Evolutionary conservation across 2,113 vertebrate genomes (phyloP).

Genomic region (Anser cygnoides): DNA sequence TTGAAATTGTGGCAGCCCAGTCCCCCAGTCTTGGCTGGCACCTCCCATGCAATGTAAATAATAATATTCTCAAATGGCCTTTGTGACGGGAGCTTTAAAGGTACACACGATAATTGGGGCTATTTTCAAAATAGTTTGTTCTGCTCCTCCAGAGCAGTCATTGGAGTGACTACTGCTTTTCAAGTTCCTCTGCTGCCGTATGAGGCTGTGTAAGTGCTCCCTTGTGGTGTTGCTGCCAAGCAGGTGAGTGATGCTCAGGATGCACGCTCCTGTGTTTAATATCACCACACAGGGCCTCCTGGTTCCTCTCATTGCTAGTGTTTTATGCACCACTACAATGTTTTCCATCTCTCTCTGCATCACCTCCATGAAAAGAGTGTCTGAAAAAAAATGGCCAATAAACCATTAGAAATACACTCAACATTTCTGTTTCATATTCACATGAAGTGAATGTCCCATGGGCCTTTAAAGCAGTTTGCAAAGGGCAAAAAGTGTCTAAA

Average conservation of each 20-base stretch:
- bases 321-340: background rate
- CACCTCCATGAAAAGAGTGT: background rate
- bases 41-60: background rate
- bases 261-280: fast-evolving
- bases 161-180: background rate
- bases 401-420: background rate
- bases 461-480: background rate
- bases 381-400: background rate
- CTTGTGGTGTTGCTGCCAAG: background rate
- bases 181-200: background rate
- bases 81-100: background rate
- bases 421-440: background rate
- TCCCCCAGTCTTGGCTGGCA: background rate
- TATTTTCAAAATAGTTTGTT: background rate
- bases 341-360: background rate
- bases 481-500: background rate
- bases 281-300: background rate
- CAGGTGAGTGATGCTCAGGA: fast-evolving
- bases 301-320: background rate
- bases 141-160: background rate
- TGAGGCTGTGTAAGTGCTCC: background rate
- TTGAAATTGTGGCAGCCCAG: background rate
- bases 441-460: background rate
- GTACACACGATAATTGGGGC: background rate
- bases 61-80: background rate